Percentiles rank a stretch among this genome's conserved stretches.
Evolutionary conservation across 2,888 invertebrate genomes (phyloP).

Genomic region (Sphaerophoria taeniata): DNA sequence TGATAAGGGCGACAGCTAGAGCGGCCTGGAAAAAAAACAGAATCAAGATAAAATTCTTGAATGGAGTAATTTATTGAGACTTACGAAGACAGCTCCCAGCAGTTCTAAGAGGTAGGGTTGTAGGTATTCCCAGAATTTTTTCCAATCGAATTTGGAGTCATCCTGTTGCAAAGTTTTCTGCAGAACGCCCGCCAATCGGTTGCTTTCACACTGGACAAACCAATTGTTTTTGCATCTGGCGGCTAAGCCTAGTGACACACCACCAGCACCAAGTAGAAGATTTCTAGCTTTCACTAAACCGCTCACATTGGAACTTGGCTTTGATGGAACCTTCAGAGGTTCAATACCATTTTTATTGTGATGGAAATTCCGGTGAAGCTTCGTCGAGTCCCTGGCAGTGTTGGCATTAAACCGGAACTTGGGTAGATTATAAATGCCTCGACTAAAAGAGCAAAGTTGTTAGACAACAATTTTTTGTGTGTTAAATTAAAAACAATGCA

Average conservation of each 20-base stretch:
- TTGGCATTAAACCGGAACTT: constrained; percentile 67
- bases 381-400: constrained; percentile 68
- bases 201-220: constrained; percentile 79
- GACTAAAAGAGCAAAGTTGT: constrained; percentile 75
- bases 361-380: constrained; percentile 54
- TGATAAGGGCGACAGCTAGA: constrained; percentile 92
- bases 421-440: constrained; percentile 62
- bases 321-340: constrained; percentile 3
- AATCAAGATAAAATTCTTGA: neutral
- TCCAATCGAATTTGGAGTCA: constrained; percentile 90
- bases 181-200: constrained; percentile 79
- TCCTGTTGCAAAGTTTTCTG: constrained; percentile 82
- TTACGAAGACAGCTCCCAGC: constrained; percentile 90
- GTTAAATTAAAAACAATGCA: constrained; percentile 16
- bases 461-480: constrained; percentile 47
- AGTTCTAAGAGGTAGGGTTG: constrained; percentile 91
- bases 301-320: constrained; percentile 12
- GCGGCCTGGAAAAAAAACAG: constrained; percentile 88
- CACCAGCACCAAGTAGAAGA: constrained; percentile 78
- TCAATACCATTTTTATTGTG: constrained; percentile 33
- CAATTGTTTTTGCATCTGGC: constrained; percentile 76
- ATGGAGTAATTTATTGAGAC: constrained; percentile 1
- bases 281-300: constrained; percentile 74
- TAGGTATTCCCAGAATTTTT: constrained; percentile 88
- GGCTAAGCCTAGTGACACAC: constrained; percentile 78